These are phyloP conservation scores for Cyprinodon tularosa DNA, from an alignment of 2,113 vertebrate species.

Conservation along the genomic window DNA sequence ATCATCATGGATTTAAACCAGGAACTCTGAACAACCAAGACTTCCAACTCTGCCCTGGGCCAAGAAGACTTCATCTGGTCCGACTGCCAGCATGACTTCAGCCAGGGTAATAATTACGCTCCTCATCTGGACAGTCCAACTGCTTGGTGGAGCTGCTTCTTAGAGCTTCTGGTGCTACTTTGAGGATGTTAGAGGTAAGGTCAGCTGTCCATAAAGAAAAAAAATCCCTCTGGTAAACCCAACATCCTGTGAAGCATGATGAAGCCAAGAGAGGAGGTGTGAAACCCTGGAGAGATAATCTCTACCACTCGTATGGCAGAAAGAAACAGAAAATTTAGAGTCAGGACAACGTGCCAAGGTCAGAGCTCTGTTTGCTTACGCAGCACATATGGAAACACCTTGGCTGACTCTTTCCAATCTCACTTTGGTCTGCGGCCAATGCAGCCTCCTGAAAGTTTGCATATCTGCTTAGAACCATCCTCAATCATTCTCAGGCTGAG, in stretches of 20 bases:
- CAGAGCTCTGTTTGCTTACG: slow-evolving; percentile 46
- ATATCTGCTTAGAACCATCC: slow-evolving; percentile 11
- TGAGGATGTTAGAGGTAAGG: slow-evolving; percentile 24
- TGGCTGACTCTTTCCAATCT: slow-evolving; percentile 37
- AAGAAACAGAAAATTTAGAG: slow-evolving; percentile 12
- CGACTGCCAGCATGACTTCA: slow-evolving; percentile 31
- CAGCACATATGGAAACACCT: slow-evolving; percentile 61
- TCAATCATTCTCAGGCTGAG: not conserved
- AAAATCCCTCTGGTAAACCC: slow-evolving; percentile 36
- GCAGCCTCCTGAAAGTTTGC: slow-evolving; percentile 27
- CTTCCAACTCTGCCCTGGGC: slow-evolving; percentile 12
- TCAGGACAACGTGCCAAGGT: slow-evolving; percentile 46
- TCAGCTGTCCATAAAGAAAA: slow-evolving; percentile 40
- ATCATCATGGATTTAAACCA: slow-evolving; percentile 12
- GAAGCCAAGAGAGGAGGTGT: slow-evolving; percentile 42
- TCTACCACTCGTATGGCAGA: slow-evolving; percentile 13
- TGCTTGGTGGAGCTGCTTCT: slow-evolving; percentile 7
- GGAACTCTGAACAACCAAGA: slow-evolving; percentile 23
- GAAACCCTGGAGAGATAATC: slow-evolving; percentile 15
- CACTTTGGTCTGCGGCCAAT: slow-evolving; percentile 43
- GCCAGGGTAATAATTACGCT: slow-evolving; percentile 34
- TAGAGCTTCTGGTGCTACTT: slow-evolving; percentile 11
- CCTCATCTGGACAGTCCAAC: slow-evolving; percentile 30
- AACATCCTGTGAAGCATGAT: slow-evolving; percentile 25
- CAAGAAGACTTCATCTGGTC: slow-evolving; percentile 32